These are phyloP conservation scores for Eptesicus fuscus DNA, from an alignment of 2,113 vertebrate species.

Conservation along the genomic window DNA sequence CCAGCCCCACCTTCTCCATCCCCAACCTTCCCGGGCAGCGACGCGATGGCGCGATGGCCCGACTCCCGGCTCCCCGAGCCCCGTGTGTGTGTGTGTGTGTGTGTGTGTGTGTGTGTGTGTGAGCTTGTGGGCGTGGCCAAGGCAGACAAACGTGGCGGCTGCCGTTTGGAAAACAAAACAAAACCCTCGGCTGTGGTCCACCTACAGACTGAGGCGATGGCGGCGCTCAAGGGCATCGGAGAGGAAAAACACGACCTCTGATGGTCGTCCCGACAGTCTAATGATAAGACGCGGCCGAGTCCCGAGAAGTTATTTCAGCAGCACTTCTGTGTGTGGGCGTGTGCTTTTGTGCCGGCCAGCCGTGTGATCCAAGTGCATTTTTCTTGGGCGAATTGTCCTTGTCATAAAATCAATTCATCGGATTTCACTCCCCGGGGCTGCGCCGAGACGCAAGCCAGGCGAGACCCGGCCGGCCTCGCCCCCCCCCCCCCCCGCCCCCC, in stretches of 20 bases:
- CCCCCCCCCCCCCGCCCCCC: background rate
- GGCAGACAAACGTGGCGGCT: too few relatives aligned
- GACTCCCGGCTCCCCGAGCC: too few relatives aligned
- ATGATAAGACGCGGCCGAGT: background rate
- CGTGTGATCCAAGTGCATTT: background rate
- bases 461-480: background rate
- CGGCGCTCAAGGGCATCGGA: background rate
- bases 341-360: background rate
- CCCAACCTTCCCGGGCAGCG: background rate
- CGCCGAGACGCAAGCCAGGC: background rate
- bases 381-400: background rate
- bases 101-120: too few relatives aligned
- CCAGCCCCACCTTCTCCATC: background rate
- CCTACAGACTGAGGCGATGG: background rate
- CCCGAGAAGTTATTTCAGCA: background rate
- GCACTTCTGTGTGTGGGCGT: background rate
- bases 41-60: too few relatives aligned
- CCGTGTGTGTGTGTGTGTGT: too few relatives aligned
- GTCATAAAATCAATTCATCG: slow-evolving; percentile 42
- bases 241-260: background rate
- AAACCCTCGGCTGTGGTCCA: too few relatives aligned
- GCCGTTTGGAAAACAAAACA: background rate
- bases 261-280: background rate
- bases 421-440: background rate
- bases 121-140: too few relatives aligned